Conservation (phyloP, 37 sponge, comb jelly and placozoan species). For the Petrosia ficiformis region DNA sequence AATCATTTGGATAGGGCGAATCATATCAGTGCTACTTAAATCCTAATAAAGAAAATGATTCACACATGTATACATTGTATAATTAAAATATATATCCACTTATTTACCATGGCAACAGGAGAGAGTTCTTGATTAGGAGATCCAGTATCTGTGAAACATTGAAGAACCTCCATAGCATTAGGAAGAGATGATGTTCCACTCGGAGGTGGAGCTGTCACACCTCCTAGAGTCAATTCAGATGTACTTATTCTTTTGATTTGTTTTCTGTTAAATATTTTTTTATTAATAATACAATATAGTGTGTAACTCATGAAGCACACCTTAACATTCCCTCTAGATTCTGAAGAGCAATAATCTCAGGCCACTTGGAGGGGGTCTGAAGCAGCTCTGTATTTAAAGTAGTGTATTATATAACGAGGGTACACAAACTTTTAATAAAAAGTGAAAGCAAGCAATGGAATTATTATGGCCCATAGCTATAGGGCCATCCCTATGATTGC, state of each 20-base stretch:
- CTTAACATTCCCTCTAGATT: slow-evolving; percentile 50
- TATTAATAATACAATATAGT: background rate
- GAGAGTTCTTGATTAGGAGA: slow-evolving; percentile 28
- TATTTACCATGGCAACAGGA: slow-evolving; percentile 43
- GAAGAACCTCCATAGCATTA: slow-evolving; percentile 12
- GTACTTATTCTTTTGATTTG: slow-evolving; percentile 22
- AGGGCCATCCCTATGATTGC: too few species aligned
- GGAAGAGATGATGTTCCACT: background rate
- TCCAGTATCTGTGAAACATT: slow-evolving; percentile 44
- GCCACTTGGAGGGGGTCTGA: slow-evolving; percentile 32
- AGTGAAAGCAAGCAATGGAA: slow-evolving; percentile 1
- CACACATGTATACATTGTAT: too few species aligned
- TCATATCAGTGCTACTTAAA: background rate
- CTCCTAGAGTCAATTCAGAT: slow-evolving; percentile 54
- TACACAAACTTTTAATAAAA: background rate
- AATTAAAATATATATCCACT: too few species aligned
- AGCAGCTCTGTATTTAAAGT: slow-evolving; percentile 13
- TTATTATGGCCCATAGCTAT: too few species aligned
- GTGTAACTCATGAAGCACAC: slow-evolving; percentile 1
- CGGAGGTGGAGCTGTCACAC: slow-evolving; percentile 47
- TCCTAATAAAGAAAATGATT: background rate
- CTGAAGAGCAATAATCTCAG: slow-evolving; percentile 41
- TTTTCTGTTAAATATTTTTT: slow-evolving; percentile 17
- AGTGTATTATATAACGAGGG: background rate
- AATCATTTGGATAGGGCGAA: background rate